A percentile compares a stretch with the other conserved stretches of the same genome.
phyloP scores from a whole-genome alignment of 2,113 vertebrate species.

The Nothoprocta perdicaria region DNA sequence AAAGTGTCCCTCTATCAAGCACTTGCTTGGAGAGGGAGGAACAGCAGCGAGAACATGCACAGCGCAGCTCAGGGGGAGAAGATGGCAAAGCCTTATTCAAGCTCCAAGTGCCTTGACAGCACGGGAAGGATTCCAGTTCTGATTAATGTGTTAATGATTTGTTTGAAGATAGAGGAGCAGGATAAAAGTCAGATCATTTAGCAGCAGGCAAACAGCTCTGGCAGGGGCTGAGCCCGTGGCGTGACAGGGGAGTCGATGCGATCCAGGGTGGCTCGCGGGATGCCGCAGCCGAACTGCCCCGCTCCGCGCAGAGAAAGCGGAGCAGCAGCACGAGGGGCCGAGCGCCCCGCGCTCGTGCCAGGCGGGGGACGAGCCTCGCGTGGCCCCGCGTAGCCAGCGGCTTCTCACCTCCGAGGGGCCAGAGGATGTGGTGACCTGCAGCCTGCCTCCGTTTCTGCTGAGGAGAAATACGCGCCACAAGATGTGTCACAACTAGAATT shows the following conservation, averaged over 20 bases:
- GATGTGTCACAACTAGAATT: not conserved
- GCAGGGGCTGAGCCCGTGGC: not conserved
- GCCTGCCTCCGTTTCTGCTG: not conserved
- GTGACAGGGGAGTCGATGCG: accelerated
- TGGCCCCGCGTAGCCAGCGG: not conserved
- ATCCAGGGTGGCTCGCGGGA: not conserved
- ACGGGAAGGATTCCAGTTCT: not conserved
- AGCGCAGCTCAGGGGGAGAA: not conserved
- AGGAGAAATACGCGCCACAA: not conserved
- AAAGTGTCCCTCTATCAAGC: not conserved
- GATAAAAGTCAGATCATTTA: not conserved
- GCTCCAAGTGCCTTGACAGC: not conserved
- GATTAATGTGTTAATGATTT: not conserved
- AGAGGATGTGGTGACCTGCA: not conserved
- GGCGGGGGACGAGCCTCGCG: not conserved
- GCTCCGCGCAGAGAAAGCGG: accelerated
- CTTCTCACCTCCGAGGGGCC: not conserved
- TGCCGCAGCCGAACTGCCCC: accelerated
- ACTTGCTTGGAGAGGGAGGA: not conserved
- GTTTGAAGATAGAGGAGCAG: not conserved
- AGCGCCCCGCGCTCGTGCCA: not conserved
- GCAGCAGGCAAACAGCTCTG: not conserved
- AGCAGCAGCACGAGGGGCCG: not conserved
- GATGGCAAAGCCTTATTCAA: not conserved
- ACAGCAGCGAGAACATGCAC: not conserved